Evolutionary conservation across 2,888 invertebrate species (phyloP), one percentile per base, ranked within the genome.

Genomic region (Iphiclides podalirius): DNA sequence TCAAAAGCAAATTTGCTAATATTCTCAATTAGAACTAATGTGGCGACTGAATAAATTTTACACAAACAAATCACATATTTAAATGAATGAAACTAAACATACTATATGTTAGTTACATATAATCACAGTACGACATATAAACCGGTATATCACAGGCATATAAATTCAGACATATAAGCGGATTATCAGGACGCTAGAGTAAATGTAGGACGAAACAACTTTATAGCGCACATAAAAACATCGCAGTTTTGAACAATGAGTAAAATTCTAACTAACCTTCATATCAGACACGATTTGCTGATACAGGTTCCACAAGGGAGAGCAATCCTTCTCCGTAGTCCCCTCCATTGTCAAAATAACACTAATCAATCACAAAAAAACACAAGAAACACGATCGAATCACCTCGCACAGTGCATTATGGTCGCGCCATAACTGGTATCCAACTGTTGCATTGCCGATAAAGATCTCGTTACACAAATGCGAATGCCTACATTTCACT

Each of bases 251-350:
- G n/a, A 4, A 41, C 41, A 4, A 4, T 6, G 20, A 40, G 43
- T 51, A 61, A 54, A 55, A 53, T 52, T 53, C 47, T 61, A 63
- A 83, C 92, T 90, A 91, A 98, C 98, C 95, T 98, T 98, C 95
- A 98, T 95, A 81, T 98, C 98, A 72, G 94, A 94, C 68, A 98
- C 94, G 67, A 98, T 96, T 82, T 96, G 96, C 86, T 98, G 97
- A 81, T 98, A 98, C 64, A 98, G 92, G 75, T 95, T 96, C 83
- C 98, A 98, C 72, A 98, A 90, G 63, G 96, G 96, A 78, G 95
- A 95, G 79, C 94, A 95, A 89, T 96, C 96, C 82, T 95, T 92
- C 79, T 95, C 95, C 44, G 84, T 82, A 72, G 90, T 92, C 70
- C 91, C 91, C 89, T 94, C 94, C 94, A 94, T 94, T 79, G 85